Conservation (phyloP, 2,113 vertebrate species). For the Azemiops feae region DNA sequence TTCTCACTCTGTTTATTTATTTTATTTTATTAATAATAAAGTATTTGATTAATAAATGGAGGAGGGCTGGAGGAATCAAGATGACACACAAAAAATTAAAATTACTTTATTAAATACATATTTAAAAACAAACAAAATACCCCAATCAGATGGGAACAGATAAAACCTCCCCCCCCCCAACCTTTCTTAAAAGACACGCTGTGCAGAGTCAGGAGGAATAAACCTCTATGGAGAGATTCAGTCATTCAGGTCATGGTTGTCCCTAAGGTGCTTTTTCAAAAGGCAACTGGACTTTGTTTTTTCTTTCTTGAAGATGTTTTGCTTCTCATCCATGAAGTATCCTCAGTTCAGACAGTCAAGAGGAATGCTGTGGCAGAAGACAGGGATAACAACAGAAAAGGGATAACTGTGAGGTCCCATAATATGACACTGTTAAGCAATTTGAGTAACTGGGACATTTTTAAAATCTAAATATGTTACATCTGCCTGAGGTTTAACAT, state of each 20-base stretch:
- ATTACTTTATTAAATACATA: not conserved
- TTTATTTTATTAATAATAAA: not conserved
- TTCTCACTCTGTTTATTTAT: not conserved
- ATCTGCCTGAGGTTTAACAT: not conserved
- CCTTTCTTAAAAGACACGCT: not conserved
- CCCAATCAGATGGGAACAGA: not conserved
- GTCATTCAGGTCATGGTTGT: not conserved
- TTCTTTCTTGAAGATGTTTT: not conserved
- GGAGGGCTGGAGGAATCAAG: not conserved
- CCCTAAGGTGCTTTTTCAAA: not conserved
- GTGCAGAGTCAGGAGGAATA: not conserved
- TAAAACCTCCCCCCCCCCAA: not conserved
- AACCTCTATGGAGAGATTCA: not conserved
- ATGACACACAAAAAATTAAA: not conserved
- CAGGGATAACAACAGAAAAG: not conserved
- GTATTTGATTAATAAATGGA: not conserved
- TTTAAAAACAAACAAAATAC: not conserved
- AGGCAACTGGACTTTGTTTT: not conserved
- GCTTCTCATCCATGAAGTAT: not conserved
- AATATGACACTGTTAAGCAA: not conserved
- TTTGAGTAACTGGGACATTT: not conserved
- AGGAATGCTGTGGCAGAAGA: not conserved
- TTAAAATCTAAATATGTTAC: not conserved
- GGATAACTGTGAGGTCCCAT: not conserved
- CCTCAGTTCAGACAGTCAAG: not conserved